Base-by-base conservation (phyloP, 2,888 invertebrate species). In the Xanthostigma xanthostigma region DNA sequence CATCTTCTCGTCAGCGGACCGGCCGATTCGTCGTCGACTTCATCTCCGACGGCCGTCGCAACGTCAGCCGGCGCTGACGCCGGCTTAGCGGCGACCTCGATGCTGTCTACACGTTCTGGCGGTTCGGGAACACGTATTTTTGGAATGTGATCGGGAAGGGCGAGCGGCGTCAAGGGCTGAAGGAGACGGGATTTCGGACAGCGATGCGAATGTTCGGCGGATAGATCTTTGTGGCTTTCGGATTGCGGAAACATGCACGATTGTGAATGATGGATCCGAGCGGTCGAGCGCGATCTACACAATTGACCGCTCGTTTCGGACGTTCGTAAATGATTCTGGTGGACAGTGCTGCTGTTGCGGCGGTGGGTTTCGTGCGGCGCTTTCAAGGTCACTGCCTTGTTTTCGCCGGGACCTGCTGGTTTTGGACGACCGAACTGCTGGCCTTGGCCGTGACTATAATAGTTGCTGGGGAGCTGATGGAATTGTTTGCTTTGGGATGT, bases 351-450 rank as follows among this genome's bases (percentile, higher is more conserved):
- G 37, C 48, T 48, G 42, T 48, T 48, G 49, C 51, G 44, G 54
- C 58, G 34, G 57, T 57, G 62, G 8, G 63, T 58, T 12, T 65
- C 66, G 59, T 66, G 71, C 52, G 68, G 74, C 58, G 69, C 74
- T 61, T 62, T 69, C 62, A 71, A 74, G 72, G 69, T 54, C 73
- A 68, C 63, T 73, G 78, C 73, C 70, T 74, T 65, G 74, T 73
- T 67, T 70, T 73, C 67, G 65, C 69, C 57, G 72, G 73, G 56
- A 59, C 62, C 50, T 58, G 63, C 50, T 71, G 59, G 51, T 50
- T 55, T 50, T 52, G 53, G 50, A 49, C 56, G 54, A 41, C 56
- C 50, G 45, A 52, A 48, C 41, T 56, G 53, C 48, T 54, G 50
- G 12, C 53, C 55, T 44, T 59, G 63, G 13, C 68, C 64, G n/a